Evolutionary conservation across 2,113 vertebrate species (phyloP), one percentile per base, ranked within the genome.

Genomic region (Promerops cafer): DNA sequence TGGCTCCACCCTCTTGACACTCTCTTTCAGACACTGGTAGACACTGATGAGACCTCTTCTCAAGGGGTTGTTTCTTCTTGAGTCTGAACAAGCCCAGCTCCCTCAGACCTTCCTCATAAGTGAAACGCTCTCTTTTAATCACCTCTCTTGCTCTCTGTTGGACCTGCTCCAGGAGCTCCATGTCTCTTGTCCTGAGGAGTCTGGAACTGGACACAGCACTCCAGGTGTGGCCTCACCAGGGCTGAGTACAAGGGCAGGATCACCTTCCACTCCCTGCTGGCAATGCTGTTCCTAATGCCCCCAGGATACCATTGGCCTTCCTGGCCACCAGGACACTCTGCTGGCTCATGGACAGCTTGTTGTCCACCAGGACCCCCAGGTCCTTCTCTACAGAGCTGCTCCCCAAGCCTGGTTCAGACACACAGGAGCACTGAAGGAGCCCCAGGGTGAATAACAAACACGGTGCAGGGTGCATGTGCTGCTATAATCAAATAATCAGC

Each of bases 181-280:
- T 12, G 33, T 33, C 19, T 52, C 8, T 2, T 30, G 16, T 45
- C 13, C 39, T 21, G 20, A 53, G 28, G 45, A 75, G 24, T 20
- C 13, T 23, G n/a, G 28, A 39, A 24, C 13, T n/a, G 53, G 28
- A 7, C 13, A 17, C 39, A 21, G 33, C 28, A 5, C 33, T 39
- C 9, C 28, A 24, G 33, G 0, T 7, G 20, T 0, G 44, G 18
- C 24, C 11, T 53, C 5, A 9, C 1, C 18, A 44, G 28, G 7
- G 1, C n/a, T 39, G 39, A 39, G 16, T 1, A 8, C 1, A 30
- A 3, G 10, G 6, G 0, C 13, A 30, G 16, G 19, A 40, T 60
- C 53, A 15, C 28, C 9, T 68, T 1, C 23, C 9, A 2, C 1
- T 0, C 12, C 45, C 39, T 47, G 16, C 53, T 60, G n/a, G 3